phyloP scores from a whole-genome alignment of 2,888 invertebrate species.

The Chorisops tibialis region DNA sequence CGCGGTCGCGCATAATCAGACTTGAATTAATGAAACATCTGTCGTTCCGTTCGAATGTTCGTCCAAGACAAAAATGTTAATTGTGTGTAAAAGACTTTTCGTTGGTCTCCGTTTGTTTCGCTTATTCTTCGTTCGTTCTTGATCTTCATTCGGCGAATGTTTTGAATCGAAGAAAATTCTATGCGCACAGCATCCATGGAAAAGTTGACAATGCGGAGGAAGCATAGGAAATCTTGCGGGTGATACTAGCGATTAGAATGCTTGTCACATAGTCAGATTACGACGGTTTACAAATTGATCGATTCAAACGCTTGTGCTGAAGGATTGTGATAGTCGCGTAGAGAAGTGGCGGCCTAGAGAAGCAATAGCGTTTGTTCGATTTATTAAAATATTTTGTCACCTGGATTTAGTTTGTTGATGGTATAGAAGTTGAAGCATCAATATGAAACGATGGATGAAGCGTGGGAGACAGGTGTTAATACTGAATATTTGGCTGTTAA shows the following conservation, averaged over 20 bases:
- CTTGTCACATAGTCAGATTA: not conserved
- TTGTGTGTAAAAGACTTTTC: conserved; percentile 16
- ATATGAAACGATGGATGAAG: too few species aligned
- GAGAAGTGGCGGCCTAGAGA: not conserved
- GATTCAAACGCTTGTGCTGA: not conserved
- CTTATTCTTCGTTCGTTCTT: not conserved
- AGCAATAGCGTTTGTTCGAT: too few species aligned
- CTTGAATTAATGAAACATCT: conserved; percentile 30
- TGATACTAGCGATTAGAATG: not conserved
- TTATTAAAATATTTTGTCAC: too few species aligned
- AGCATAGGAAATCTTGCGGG: not conserved
- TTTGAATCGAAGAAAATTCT: not conserved
- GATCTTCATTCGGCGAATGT: not conserved
- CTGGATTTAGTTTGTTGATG: too few species aligned
- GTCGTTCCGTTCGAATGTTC: conserved; percentile 6
- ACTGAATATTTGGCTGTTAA: too few species aligned
- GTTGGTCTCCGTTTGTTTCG: not conserved
- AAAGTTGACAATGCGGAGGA: not conserved
- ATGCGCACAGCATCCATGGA: not conserved
- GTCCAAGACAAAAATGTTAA: conserved; percentile 23
- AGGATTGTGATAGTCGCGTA: not conserved
- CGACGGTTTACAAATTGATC: not conserved
- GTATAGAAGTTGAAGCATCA: too few species aligned
- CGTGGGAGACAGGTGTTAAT: too few species aligned
- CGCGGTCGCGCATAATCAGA: conserved; percentile 24